phyloP scores from a whole-genome alignment of 2,888 invertebrate genomes.

The Heteropelma amictum region DNA sequence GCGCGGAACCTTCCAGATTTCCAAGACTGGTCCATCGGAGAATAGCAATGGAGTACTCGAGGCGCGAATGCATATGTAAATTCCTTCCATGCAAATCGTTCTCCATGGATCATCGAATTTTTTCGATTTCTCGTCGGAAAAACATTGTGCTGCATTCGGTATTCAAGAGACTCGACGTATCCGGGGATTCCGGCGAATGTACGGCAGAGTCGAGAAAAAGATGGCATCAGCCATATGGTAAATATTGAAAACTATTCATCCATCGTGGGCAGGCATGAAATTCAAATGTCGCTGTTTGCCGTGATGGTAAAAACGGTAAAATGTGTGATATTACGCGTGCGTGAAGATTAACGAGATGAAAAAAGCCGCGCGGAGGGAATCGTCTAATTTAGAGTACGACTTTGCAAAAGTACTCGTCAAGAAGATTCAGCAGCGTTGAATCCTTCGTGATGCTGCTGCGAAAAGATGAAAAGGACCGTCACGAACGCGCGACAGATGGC shows the following conservation, averaged over 20 bases:
- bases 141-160: background rate
- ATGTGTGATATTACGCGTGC: no score
- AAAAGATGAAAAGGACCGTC: constrained; percentile 53
- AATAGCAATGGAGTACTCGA: no score
- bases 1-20: no score
- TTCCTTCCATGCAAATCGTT: no score
- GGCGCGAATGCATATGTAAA: no score
- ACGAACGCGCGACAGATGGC: constrained; percentile 63
- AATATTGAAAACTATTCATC: constrained; percentile 68
- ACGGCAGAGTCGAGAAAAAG: background rate
- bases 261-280: constrained; percentile 52
- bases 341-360: no score
- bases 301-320: constrained; percentile 34
- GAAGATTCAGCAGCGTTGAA: no score
- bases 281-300: constrained; percentile 62
- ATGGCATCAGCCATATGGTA: constrained; percentile 24
- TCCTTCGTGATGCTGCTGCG: background rate
- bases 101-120: background rate
- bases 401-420: no score
- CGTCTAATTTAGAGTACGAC: no score
- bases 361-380: no score
- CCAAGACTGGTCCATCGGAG: no score
- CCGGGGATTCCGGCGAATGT: background rate
- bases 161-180: no score
- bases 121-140: background rate